phyloP scores from a whole-genome alignment of 2,888 invertebrate species.

The Parasteatoda lunata region DNA sequence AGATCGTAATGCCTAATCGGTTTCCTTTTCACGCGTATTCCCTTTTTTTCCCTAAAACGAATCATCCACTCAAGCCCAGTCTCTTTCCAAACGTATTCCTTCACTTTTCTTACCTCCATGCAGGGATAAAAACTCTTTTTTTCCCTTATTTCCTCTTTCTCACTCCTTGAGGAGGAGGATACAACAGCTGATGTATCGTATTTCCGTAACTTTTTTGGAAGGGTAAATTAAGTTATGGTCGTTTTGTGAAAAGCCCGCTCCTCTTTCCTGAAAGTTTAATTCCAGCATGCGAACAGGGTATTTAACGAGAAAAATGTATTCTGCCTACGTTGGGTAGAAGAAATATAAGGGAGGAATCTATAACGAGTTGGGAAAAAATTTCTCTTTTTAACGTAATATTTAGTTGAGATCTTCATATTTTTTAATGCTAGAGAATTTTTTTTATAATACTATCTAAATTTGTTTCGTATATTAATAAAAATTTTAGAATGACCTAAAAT shows the following conservation, averaged over 20 bases:
- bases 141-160: background rate
- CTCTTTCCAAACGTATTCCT: conserved; percentile 10
- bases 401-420: too few species aligned
- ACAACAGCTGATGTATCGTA: conserved; percentile 54
- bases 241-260: background rate
- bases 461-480: too few species aligned
- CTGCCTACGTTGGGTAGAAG: too few species aligned
- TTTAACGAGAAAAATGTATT: background rate
- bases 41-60: conserved; percentile 5
- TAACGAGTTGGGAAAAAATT: too few species aligned
- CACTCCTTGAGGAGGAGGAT: background rate
- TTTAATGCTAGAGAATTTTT: too few species aligned
- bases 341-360: too few species aligned
- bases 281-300: background rate
- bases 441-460: too few species aligned
- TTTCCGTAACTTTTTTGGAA: conserved; percentile 26
- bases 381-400: too few species aligned
- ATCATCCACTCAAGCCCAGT: conserved; percentile 36
- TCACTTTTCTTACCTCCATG: conserved; percentile 18
- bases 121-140: background rate
- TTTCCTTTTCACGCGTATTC: conserved; percentile 10
- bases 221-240: conserved; percentile 37
- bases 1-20: conserved; percentile 38
- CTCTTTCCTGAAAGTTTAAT: background rate
- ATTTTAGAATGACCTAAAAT: too few species aligned